Percentiles rank a stretch among this genome's conserved stretches.
These are phyloP conservation scores for Drosophila pseudotakahashii DNA, from an alignment of 2,888 invertebrate genomes.

Conservation along the genomic window DNA sequence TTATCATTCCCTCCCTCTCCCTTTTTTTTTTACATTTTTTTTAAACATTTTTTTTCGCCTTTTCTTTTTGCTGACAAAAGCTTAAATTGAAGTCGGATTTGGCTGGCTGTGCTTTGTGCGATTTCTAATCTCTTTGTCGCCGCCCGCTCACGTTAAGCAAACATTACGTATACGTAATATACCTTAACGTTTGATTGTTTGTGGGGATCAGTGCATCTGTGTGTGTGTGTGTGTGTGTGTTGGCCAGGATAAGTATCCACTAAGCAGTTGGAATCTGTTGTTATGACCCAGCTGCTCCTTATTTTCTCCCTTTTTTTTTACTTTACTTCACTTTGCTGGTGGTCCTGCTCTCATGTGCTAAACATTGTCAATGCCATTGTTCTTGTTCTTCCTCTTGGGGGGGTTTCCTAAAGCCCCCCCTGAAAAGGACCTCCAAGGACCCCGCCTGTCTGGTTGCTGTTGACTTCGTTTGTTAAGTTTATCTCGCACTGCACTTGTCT, in stretches of 20 bases:
- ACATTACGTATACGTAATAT: conserved; percentile 66
- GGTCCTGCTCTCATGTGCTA: conserved; percentile 28
- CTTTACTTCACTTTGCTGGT: conserved; percentile 21
- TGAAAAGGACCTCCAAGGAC: conserved; percentile 3
- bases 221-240: conserved; percentile 4
- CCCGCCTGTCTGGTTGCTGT: conserved; percentile 47
- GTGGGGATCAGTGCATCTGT: conserved; percentile 25
- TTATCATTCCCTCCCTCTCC: not conserved
- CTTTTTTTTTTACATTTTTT: not conserved
- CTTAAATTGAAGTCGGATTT: conserved; percentile 41
- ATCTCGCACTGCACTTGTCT: conserved; percentile 72
- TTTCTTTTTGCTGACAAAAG: conserved; percentile 27
- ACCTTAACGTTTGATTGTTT: conserved; percentile 43
- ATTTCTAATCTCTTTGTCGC: conserved; percentile 40
- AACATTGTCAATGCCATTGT: conserved; percentile 48
- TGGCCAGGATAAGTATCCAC: conserved; percentile 66
- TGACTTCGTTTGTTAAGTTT: conserved; percentile 68
- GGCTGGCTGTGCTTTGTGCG: conserved; percentile 35
- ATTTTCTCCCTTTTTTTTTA: conserved; percentile 26
- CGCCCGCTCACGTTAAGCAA: conserved; percentile 61
- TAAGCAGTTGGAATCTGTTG: conserved; percentile 75
- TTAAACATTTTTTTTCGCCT: not conserved
- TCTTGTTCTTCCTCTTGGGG: conserved; percentile 30
- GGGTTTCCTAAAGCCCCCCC: conserved; percentile 3
- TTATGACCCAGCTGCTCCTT: conserved; percentile 54